Percentiles rank a stretch among this genome's conserved stretches.
Evolutionary conservation across 2,113 vertebrate genomes (phyloP).

Genomic region (Apaloderma vittatum): DNA sequence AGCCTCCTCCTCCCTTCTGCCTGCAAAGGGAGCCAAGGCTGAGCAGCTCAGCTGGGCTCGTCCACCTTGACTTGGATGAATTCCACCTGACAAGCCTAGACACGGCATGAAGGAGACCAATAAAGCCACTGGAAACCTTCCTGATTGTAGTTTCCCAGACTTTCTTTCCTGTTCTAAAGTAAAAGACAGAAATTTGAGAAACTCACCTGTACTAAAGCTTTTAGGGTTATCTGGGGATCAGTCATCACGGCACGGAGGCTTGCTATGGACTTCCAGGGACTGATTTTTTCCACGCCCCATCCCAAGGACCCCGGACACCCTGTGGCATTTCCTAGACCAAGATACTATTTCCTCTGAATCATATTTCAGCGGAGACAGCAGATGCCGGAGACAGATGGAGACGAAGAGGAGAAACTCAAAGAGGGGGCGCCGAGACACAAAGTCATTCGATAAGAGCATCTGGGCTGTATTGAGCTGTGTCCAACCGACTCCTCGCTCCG

Average conservation of each 20-base stretch:
- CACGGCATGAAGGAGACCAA: background rate
- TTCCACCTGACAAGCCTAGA: background rate
- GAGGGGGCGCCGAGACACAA: rapidly evolving
- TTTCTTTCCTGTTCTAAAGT: background rate
- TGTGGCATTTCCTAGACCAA: background rate
- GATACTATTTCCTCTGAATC: background rate
- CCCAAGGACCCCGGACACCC: background rate
- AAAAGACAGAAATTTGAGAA: background rate
- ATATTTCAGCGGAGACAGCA: background rate
- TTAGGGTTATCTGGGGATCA: background rate
- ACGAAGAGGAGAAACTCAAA: background rate
- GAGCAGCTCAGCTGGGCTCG: background rate
- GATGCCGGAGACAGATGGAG: background rate
- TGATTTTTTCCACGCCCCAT: background rate
- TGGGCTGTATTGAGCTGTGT: background rate
- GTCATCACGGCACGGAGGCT: background rate
- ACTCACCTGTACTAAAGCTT: background rate
- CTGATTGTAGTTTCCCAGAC: too few species aligned
- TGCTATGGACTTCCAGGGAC: background rate
- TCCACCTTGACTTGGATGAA: background rate
- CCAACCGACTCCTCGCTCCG: background rate
- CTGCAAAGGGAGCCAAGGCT: background rate
- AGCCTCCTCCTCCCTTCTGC: background rate
- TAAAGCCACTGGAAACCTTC: background rate
- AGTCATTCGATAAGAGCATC: background rate